These are phyloP conservation scores for Drosophila takahashii DNA, from an alignment of 1,140 invertebrate genomes.

Conservation along the genomic window DNA sequence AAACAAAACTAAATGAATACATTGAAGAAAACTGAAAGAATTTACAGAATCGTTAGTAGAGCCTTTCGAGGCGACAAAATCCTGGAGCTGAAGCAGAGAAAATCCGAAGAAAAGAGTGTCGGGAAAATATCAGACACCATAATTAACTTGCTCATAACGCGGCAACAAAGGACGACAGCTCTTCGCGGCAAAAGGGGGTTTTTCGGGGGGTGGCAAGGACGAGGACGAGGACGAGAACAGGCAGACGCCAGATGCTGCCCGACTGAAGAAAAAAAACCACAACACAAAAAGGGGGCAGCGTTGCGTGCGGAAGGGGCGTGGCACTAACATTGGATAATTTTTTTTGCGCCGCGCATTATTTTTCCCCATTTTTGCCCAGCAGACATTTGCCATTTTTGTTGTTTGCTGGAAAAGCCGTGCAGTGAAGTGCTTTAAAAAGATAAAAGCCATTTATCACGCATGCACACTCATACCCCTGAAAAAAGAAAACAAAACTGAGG, in stretches of 20 bases:
- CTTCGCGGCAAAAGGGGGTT: neutral
- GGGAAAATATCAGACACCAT: slow-evolving; percentile 77
- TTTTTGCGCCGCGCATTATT: slow-evolving; percentile 6
- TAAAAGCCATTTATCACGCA: slow-evolving; percentile 81
- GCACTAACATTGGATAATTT: slow-evolving; percentile 62
- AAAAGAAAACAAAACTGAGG: neutral
- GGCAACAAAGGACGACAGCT: slow-evolving; percentile 34
- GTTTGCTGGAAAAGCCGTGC: slow-evolving; percentile 59
- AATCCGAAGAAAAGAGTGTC: slow-evolving; percentile 32
- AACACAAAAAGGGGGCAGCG: slow-evolving; percentile 22
- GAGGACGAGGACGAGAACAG: slow-evolving; percentile 27
- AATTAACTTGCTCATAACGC: slow-evolving; percentile 81
- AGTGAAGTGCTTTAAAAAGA: slow-evolving; percentile 79
- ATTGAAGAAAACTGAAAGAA: neutral
- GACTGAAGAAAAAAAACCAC: slow-evolving; percentile 6
- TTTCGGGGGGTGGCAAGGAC: slow-evolving; percentile 18
- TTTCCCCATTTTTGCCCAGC: slow-evolving; percentile 13
- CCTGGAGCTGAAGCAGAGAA: neutral
- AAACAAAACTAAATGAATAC: no score
- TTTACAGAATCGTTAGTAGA: neutral
- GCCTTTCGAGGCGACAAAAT: neutral
- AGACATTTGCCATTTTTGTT: slow-evolving; percentile 37
- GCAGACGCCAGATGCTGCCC: slow-evolving; percentile 62
- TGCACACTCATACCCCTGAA: slow-evolving; percentile 43
- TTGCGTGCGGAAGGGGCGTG: slow-evolving; percentile 37